These are phyloP conservation scores for Ailurus styani DNA, from an alignment of 2,113 vertebrate species.

Conservation along the genomic window DNA sequence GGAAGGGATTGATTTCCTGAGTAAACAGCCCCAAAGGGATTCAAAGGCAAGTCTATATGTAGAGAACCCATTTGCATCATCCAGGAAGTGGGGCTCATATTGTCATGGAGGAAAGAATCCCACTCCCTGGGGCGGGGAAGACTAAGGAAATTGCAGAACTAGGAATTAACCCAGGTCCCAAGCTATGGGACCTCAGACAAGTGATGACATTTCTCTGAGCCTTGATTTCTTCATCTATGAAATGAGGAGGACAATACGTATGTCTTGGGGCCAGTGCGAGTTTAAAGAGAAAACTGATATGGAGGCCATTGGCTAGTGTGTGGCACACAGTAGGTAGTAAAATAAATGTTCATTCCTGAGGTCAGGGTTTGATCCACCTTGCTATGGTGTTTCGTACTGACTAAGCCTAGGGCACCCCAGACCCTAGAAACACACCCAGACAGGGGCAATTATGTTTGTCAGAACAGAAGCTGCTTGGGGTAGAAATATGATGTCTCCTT, in stretches of 20 bases:
- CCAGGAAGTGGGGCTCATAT: not conserved
- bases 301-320: not conserved
- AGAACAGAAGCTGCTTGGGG: not conserved
- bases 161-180: not conserved
- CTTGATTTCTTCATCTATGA: not conserved
- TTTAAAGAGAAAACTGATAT: not conserved
- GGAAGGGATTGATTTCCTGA: not conserved
- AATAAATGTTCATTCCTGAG: not conserved
- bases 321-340: not conserved
- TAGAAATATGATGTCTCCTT: not conserved
- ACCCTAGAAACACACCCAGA: not conserved
- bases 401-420: not conserved
- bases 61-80: not conserved
- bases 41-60: not conserved
- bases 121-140: not conserved
- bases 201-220: not conserved
- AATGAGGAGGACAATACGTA: not conserved
- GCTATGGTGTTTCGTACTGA: not conserved
- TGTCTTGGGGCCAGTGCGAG: not conserved
- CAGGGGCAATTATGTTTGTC: not conserved
- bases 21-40: not conserved
- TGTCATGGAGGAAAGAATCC: not conserved
- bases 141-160: not conserved
- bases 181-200: not conserved
- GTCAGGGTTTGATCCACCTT: not conserved